A percentile compares a stretch with the other conserved stretches of the same genome.
These are phyloP conservation scores for Gobius niger DNA, from an alignment of 2,113 vertebrate species.

Conservation along the genomic window DNA sequence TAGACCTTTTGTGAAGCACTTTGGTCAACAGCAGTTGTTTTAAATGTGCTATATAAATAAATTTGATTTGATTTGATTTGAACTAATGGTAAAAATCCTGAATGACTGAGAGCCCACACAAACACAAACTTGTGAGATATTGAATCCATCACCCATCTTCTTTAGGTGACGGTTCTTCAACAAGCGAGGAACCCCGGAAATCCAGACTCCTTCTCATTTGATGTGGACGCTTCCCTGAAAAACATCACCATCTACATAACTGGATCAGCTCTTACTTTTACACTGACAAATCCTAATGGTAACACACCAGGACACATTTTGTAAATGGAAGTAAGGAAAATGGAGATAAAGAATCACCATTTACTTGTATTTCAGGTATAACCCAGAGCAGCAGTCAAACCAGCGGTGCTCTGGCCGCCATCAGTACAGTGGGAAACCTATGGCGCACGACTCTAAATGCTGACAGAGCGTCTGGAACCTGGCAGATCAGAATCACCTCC, in stretches of 20 bases:
- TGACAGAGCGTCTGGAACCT: slow-evolving; percentile 48
- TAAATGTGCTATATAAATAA: too few relatives aligned
- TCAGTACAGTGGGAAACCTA: slow-evolving; percentile 69
- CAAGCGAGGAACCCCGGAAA: slow-evolving; percentile 48
- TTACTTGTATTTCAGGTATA: slow-evolving; percentile 47
- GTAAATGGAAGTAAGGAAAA: not conserved
- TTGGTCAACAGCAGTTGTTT: too few relatives aligned
- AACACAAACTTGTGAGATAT: not conserved
- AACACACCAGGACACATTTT: not conserved
- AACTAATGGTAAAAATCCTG: too few relatives aligned
- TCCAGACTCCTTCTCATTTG: slow-evolving; percentile 63
- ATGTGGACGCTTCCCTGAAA: slow-evolving; percentile 64
- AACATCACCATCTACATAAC: slow-evolving; percentile 74
- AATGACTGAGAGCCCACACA: not conserved
- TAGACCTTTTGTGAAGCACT: too few relatives aligned
- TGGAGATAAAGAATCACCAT: not conserved
- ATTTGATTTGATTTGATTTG: too few relatives aligned
- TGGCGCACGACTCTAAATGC: slow-evolving; percentile 49
- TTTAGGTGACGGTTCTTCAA: slow-evolving; percentile 74
- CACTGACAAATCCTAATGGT: slow-evolving; percentile 67
- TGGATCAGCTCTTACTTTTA: slow-evolving; percentile 60
- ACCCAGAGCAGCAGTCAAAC: slow-evolving; percentile 44
- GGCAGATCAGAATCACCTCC: slow-evolving; percentile 63
- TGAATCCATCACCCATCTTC: not conserved
- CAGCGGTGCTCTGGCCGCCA: slow-evolving; percentile 62